Evolutionary conservation across 2,888 invertebrate genomes (phyloP).

Genomic region (Clostera curtula): DNA sequence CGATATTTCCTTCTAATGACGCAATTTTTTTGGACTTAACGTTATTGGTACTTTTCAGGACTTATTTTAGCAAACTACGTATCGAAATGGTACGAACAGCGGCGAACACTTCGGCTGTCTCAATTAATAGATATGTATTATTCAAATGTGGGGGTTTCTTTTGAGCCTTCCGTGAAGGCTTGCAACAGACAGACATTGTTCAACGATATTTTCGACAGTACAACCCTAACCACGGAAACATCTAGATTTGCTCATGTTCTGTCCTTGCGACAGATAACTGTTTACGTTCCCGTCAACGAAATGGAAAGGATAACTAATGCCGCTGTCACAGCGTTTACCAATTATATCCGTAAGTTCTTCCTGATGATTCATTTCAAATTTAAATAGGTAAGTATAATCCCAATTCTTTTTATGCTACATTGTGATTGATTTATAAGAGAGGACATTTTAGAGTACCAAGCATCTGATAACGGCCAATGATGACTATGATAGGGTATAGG

Average conservation of each 20-base stretch:
- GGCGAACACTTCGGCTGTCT: slow-evolving; percentile 71
- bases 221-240: slow-evolving; percentile 54
- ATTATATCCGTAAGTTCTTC: slow-evolving; percentile 62
- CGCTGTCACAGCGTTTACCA: slow-evolving; percentile 64
- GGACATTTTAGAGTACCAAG: no score
- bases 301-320: slow-evolving; percentile 61
- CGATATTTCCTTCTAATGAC: no score
- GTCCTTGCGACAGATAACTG: slow-evolving; percentile 54
- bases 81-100: slow-evolving; percentile 64
- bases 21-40: background rate
- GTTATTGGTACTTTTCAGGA: slow-evolving; percentile 48
- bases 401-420: slow-evolving; percentile 2
- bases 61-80: slow-evolving; percentile 70
- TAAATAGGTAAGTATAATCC: background rate
- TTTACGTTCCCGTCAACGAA: slow-evolving; percentile 54
- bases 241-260: slow-evolving; percentile 56
- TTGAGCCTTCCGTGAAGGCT: slow-evolving; percentile 71
- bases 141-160: slow-evolving; percentile 75
- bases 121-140: slow-evolving; percentile 82
- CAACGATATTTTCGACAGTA: slow-evolving; percentile 44
- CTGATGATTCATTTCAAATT: slow-evolving; percentile 1
- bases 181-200: slow-evolving; percentile 71
- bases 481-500: no score
- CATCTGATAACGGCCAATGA: no score
- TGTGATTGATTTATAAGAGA: background rate